Base-by-base conservation (phyloP, 2,113 vertebrate species). In the Mesembrinibis cayennensis region DNA sequence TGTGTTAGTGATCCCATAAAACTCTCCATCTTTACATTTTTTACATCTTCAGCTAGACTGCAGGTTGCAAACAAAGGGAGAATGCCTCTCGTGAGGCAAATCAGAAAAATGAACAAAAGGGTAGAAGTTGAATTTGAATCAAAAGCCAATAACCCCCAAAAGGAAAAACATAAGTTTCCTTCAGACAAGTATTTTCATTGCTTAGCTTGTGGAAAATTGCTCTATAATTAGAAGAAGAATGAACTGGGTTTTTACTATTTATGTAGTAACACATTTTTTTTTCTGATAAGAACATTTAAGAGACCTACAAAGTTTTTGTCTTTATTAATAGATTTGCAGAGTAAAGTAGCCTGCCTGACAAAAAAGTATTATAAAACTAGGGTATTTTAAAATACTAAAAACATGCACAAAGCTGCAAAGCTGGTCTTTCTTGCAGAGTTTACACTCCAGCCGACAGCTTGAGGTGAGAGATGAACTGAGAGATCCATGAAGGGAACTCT, bases 61-160 rank as follows among this genome's bases (percentile, higher is more conserved):
- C 63, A 94, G 85, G 72, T 78, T 95, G 74, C 72, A 96, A 95
- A 96, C 59, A 95, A 96, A 87, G 49, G 61, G 29, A 63, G 49
- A 91, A 88, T 92, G 94, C 89, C 85, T 78, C 30, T 86, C 50
- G 4, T 44, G n/a, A 95, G 73, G 23, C 83, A 87, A 80, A 88
- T 14, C 52, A 94, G 52, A 72, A 93, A 85, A 84, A 87, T 22
- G 40, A 85, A 47, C 73, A 13, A 70, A 77, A 91, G 58, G 52
- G 25, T 27, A 76, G 25, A 93, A 84, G 52, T 4, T 86, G n/a
- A 86, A 72, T 94, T 84, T 97, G 83, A 96, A 93, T 91, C 42
- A 52, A 62, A 90, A 72, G 45, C 82, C 16, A 95, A 23, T 49
- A 93, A 80, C 26, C 30, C 91, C 77, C 47, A 21, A 92, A 92